Base-by-base conservation (phyloP, 2,888 invertebrate genomes). In the Gari tellinella region DNA sequence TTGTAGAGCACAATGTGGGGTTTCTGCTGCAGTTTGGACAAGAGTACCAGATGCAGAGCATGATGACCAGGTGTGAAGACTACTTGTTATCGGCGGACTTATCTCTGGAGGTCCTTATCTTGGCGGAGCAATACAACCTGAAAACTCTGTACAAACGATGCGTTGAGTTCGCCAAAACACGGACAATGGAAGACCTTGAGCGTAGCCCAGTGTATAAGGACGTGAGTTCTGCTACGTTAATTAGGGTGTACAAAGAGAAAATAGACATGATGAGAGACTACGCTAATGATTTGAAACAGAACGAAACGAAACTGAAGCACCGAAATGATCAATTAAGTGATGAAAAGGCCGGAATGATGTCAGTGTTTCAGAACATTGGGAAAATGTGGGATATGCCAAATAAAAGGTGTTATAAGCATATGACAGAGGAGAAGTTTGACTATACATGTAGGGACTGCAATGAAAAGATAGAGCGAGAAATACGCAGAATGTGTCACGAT, bases 11-110 rank as follows among this genome's bases (percentile, higher is more conserved):
- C 14, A 92, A 92, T 74, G 91, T 91, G n/a, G 86, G 88, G 62
- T 90, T 87, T 68, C 84, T 92, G 45, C 85, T 92, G 53, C 90
- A 91, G 45, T 80, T 92, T 41, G 90, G 90, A 4, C 91, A 92
- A 64, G 92, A 92, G 70, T 92, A 91, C 81, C 90, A 92, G 67
- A 91, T 92, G 61, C 74, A 82, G 25, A 91, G 88, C 67, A 89
- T 92, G 56, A 90, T 91, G 72, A 86, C 88, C 46, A 86, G 90
- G 38, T 92, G 92, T 79, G 92, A 92, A 73, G 85, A 87, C 53
- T 92, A 89, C 64, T 82, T 92, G n/a, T 78, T 90, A 49, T 73
- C 82, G 14, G 75, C 81, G 53, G 77, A 84, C 10, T 72, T 77
- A 7, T 83, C 83, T 8, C 85, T 90, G 15, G 90, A 91, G 38